Percentiles rank a stretch among this genome's conserved stretches.
phyloP scores from a whole-genome alignment of 1,140 invertebrate species.

The Eumaeus atala region DNA sequence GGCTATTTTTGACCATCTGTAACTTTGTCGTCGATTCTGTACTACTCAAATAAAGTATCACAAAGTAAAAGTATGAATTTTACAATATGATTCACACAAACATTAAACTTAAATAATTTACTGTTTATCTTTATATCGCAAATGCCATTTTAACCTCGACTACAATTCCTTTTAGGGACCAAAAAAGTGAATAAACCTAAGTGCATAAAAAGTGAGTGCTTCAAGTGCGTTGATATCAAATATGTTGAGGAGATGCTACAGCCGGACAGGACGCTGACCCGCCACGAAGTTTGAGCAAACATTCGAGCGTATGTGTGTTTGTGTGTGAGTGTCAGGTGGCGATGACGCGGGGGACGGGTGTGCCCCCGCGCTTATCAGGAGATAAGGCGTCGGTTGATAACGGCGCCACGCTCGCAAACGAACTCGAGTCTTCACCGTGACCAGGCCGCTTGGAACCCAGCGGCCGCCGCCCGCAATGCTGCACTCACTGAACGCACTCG shows the following conservation, averaged over 20 bases:
- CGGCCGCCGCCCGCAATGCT: conserved; percentile 79
- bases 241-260: conserved; percentile 41
- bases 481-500: conserved; percentile 85
- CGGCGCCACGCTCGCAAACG: conserved; percentile 37
- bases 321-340: conserved; percentile 57
- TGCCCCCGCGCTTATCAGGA: conserved; percentile 65
- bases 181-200: conserved; percentile 17
- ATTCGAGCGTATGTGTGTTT: conserved; percentile 38
- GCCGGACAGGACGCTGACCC: conserved; percentile 66
- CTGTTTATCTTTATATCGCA: conserved; percentile 28
- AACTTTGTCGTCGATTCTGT: no score
- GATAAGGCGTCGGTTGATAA: conserved; percentile 60
- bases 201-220: conserved; percentile 12
- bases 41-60: no score
- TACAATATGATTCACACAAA: no score
- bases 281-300: conserved; percentile 33
- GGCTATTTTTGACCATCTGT: no score
- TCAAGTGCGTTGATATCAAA: conserved; percentile 15
- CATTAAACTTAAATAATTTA: no score
- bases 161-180: conserved; percentile 1
- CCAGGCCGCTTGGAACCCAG: conserved; percentile 52
- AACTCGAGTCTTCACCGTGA: conserved; percentile 53
- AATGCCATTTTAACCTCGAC: conserved; percentile 25
- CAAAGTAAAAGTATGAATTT: no score
- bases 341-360: conserved; percentile 61